Evolutionary conservation across 1,140 invertebrate species (phyloP), one percentile per base, ranked within the genome.

Genomic region (Leptoteleia sp.): DNA sequence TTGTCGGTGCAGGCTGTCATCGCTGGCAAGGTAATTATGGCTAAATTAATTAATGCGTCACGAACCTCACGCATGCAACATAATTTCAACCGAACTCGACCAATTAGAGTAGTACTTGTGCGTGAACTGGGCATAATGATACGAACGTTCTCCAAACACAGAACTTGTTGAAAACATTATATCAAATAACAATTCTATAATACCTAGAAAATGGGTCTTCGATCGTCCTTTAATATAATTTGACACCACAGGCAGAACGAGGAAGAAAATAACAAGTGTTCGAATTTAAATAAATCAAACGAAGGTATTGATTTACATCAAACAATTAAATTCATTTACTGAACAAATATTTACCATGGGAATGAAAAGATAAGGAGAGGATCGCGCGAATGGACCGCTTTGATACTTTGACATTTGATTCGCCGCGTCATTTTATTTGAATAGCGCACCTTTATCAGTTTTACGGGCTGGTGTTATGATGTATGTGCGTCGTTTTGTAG

Each of bases 1-100:
- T 92, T 97, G 80, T 95, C 95, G 22, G 95, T 96, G 7, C 95
- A 96, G 87, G 95, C 95, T 7, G 91, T 95, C 68, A 95, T 97
- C 84, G 95, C 93, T 87, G 94, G 95, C 87, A 96, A 97, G 93
- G 96, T 97, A 89, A 89, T 84, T 80, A 72, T 65, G 16, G 29
- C 29, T 52, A 75, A 67, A 76, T 80, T 76, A 76, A 72, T 80
- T 80, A 80, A 57, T 43, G 29, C 64, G 48, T 62, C 54, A 17
- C 61, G 25, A 52, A 48, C 31, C 50, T 38, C 45, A 50, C n/a
- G 35, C 42, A 68, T 35, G 29, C 68, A 43, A 42, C 13, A 48
- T 67, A 42, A 12, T 57, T 59, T 13, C 43, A 55, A 55, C 54
- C 47, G 50, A 1, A 65, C 37, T 50, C 50, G 15, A 38, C 50